Base-by-base conservation (phyloP, 2,113 vertebrate species). In the Catharus fuscescens region DNA sequence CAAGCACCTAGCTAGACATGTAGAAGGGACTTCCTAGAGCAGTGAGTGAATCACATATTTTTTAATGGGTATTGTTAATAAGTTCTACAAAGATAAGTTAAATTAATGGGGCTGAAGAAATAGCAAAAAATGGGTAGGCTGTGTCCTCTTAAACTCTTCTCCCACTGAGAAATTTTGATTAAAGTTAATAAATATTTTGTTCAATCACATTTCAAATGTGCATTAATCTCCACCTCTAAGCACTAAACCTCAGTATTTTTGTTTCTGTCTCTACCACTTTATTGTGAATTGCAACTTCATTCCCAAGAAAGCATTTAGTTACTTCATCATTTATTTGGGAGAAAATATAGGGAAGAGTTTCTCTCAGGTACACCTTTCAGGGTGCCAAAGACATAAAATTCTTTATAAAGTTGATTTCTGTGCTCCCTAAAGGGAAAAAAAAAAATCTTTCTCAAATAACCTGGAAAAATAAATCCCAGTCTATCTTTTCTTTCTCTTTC, bases 391-490 rank as follows among this genome's bases (percentile, higher is more conserved):
- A 24, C 42, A 74, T 60, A 74, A 38, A 77, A 48, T 74, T 88
- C 71, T 86, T 48, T 42, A 82, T 5, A 92, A 94, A 59, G 26
- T 42, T 84, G 57, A 88, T 73, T 77, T 87, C 61, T 69, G 19
- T 53, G 20, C 23, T 74, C 47, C 64, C 74, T 88, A 31, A 72
- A 83, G 17, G 18, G 29, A 28, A 52, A 80, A n/a, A 70, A 8
- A 56, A 50, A 36, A 80, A 19, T 36, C 40, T 96, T 95, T 95
- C 92, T 96, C 69, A 95, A 87, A 95, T 84, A 76, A 90, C 45
- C 40, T 94, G 48, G 79, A 95, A 95, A 97, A 96, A 96, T 86
- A 97, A 96, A 96, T 88, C 83, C 71, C 65, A 77, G 82, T 94
- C 92, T 93, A 64, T 86, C 14, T 86, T 93, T 92, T 79, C 84